Evolutionary conservation across 53 echinoderm and acorn worm genomes (phyloP), one percentile per base, ranked within the genome.

Genomic region (Stichopus horrens): DNA sequence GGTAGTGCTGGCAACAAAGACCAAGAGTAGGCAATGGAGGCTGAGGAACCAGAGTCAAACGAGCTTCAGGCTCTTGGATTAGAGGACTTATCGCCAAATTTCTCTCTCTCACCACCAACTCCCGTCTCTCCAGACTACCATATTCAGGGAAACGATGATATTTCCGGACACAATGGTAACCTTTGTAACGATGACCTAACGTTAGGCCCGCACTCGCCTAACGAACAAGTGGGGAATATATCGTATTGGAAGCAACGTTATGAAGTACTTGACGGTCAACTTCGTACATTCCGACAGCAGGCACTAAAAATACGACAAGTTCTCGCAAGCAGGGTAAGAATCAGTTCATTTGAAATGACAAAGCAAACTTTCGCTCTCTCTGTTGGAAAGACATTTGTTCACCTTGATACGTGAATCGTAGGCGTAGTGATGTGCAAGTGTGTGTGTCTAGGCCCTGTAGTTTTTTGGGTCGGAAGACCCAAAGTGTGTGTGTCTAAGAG

Each of bases 51-150:
- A 20, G 85, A 65, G 14, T 6, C 52, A 54, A 76, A 76, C 37
- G 85, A 63, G 37, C 18, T 67, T 10, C 85, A 14, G 11, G 67
- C 52, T 52, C 85, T 63, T 65, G 85, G 65, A 85, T 8, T 37
- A 23, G 85, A 23, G 9, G 85, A 85, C 52, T 52, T 85, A 59
- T 85, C 85, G 51, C 85, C 85, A 7, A 85, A 66, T 59, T 85
- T 85, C 52, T 85, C 85, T 5, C 51, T 85, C 18, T 85, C 85
- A 21, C 85, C 85, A 21, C 85, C 85, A 67, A 85, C 85, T 57
- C 85, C 85, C 5, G 85, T 85, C 59, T 85, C 85, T 20, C 85
- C 85, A 18, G 85, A 85, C 59, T 85, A 85, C 85, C 85, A 85
- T 52, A 65, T 85, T 52, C 60, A 63, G 63, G 85, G 22, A 18